phyloP scores from a whole-genome alignment of 2,888 invertebrate genomes.

The Panzeria rudis region DNA sequence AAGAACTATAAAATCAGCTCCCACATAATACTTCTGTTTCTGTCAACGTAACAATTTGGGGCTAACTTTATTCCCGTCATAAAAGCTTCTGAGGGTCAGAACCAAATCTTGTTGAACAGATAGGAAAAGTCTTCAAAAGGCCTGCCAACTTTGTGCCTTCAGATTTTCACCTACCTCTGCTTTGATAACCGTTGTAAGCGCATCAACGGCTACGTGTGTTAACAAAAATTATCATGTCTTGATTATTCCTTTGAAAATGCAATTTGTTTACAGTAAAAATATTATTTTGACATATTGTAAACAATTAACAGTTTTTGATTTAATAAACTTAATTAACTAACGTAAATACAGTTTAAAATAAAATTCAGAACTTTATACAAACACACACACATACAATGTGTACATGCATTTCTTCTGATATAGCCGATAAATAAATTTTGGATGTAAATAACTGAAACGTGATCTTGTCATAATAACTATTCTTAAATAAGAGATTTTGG shows the following conservation, averaged over 20 bases:
- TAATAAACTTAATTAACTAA: conserved; percentile 37
- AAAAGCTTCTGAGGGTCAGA: no score
- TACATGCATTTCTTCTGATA: background rate
- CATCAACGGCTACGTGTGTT: background rate
- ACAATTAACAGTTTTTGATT: conserved; percentile 37
- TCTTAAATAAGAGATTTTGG: background rate
- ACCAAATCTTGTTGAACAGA: background rate
- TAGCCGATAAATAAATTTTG: background rate
- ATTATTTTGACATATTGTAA: conserved; percentile 48
- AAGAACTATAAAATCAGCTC: no score
- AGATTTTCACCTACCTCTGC: background rate
- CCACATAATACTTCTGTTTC: background rate
- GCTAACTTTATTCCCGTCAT: no score
- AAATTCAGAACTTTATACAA: background rate
- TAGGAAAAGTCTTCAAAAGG: background rate
- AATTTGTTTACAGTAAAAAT: conserved; percentile 23
- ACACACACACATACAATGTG: background rate
- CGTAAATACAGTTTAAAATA: background rate
- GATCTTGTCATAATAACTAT: background rate
- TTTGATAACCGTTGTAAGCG: background rate
- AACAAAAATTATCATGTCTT: conserved; percentile 20
- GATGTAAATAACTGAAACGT: background rate
- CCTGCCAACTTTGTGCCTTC: background rate
- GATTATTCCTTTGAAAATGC: conserved; percentile 39
- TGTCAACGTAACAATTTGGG: no score